phyloP scores from a whole-genome alignment of 1,140 invertebrate species.

The Sycobia sp. region DNA sequence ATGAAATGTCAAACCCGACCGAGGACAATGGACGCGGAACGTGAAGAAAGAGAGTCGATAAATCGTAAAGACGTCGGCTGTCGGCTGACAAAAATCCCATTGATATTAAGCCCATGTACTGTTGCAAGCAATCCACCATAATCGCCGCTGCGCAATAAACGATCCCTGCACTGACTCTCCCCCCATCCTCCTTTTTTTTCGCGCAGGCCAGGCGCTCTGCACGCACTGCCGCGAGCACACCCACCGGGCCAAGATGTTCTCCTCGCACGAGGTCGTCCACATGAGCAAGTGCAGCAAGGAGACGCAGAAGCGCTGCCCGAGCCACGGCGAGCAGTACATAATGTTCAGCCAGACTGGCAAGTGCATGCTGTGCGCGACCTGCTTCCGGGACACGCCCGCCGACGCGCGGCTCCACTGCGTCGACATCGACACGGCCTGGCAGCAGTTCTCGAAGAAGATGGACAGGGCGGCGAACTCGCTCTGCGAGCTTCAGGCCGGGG shows the following conservation, averaged over 20 bases:
- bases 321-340: conserved; percentile 73
- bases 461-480: conserved; percentile 65
- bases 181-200: too few species aligned
- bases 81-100: too few species aligned
- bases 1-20: too few species aligned
- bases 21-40: too few species aligned
- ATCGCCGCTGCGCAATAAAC: too few species aligned
- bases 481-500: conserved; percentile 68
- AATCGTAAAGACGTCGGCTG: too few species aligned
- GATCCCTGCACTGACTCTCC: too few species aligned
- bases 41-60: too few species aligned
- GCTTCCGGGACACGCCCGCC: conserved; percentile 70
- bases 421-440: conserved; percentile 75
- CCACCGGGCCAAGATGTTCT: conserved; percentile 77
- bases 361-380: conserved; percentile 73
- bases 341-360: conserved; percentile 74
- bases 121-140: too few species aligned
- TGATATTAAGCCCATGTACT: too few species aligned
- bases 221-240: conserved; percentile 72
- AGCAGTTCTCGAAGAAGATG: conserved; percentile 70
- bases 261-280: conserved; percentile 72
- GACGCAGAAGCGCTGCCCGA: conserved; percentile 68
- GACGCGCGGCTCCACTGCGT: conserved; percentile 71
- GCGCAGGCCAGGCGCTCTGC: conserved; percentile 73
- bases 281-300: conserved; percentile 74